Conservation (phyloP, 2,888 invertebrate genomes). For the Campoplex capitator region DNA sequence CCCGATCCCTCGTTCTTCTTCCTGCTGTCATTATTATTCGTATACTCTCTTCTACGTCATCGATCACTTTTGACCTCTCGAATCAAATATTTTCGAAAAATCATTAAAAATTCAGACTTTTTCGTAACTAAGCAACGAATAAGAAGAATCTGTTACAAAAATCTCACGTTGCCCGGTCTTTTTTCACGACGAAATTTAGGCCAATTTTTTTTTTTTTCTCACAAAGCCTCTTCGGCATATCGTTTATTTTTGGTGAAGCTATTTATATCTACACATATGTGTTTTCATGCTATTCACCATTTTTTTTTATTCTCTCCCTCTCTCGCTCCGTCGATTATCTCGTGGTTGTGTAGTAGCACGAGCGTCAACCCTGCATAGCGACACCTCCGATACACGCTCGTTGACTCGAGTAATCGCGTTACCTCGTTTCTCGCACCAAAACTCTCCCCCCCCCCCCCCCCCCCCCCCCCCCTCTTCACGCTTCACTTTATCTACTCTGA, state of each 20-base stretch:
- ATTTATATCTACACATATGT: constrained; percentile 1
- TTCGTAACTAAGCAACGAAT: not conserved
- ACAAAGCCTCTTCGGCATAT: not conserved
- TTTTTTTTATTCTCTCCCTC: constrained; percentile 13
- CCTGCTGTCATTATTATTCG: not conserved
- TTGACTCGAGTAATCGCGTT: constrained; percentile 69
- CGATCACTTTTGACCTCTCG: not conserved
- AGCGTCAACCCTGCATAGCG: constrained; percentile 18
- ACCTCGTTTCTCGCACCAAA: constrained; percentile 57
- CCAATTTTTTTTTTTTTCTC: constrained; percentile 25
- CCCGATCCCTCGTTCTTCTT: constrained; percentile 1
- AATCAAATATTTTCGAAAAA: not conserved
- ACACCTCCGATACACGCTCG: constrained; percentile 62
- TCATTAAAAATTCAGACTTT: not conserved
- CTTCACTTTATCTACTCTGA: constrained; percentile 62
- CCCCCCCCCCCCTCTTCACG: constrained; percentile 18
- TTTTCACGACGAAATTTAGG: constrained; percentile 6
- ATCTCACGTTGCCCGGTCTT: too few species aligned
- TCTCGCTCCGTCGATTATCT: constrained; percentile 41
- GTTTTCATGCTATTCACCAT: not conserved
- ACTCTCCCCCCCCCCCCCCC: not conserved
- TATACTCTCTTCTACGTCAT: not conserved
- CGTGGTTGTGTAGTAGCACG: constrained; percentile 23
- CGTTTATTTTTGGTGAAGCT: not conserved
- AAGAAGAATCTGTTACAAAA: not conserved